phyloP scores from a whole-genome alignment of 2,888 invertebrate species.

The Chalcosyrphus nemorum region DNA sequence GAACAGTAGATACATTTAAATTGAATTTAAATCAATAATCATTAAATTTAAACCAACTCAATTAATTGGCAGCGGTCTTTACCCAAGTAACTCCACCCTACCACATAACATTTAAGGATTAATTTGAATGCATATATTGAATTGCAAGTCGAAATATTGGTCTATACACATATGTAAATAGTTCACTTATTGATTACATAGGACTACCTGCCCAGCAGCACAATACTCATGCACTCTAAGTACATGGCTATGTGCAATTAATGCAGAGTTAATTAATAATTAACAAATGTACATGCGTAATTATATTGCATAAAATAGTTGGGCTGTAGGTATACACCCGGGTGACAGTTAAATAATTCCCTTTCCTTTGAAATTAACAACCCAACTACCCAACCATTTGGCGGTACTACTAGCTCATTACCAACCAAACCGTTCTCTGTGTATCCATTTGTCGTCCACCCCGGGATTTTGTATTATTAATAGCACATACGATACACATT shows the following conservation, averaged over 20 bases:
- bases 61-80: conserved; percentile 11
- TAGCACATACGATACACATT: conserved; percentile 58
- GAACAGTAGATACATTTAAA: too few relatives aligned
- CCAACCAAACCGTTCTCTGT: neutral
- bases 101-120: conserved; percentile 13
- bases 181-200: conserved; percentile 13
- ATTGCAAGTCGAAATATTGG: too few relatives aligned
- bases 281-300: conserved; percentile 54
- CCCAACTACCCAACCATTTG: neutral
- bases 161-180: conserved; percentile 43
- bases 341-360: conserved; percentile 34
- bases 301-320: conserved; percentile 40
- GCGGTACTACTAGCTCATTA: conserved; percentile 23
- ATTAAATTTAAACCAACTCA: neutral
- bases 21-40: too few relatives aligned
- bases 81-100: neutral
- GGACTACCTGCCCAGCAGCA: neutral
- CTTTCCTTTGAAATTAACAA: conserved; percentile 6
- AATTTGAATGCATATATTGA: conserved; percentile 11
- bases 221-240: neutral
- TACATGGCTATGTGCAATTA: conserved; percentile 27
- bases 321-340: conserved; percentile 26
- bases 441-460: conserved; percentile 38
- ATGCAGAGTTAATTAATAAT: conserved; percentile 66
- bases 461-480: conserved; percentile 60